Evolutionary conservation across 1,140 invertebrate genomes (phyloP).

Genomic region (Diorhabda carinulata): DNA sequence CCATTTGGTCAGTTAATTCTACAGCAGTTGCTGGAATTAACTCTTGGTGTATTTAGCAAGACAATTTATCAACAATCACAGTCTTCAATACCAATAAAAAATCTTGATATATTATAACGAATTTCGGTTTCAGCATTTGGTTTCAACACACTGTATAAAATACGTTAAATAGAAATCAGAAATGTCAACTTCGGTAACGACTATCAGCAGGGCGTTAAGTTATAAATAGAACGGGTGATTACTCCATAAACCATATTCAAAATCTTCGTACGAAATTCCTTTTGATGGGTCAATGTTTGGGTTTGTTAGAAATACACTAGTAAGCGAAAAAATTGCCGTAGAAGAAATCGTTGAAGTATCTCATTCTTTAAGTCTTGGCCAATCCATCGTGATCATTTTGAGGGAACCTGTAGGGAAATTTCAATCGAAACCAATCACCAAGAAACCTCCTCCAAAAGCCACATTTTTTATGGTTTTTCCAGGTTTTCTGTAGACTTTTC

Average conservation of each 20-base stretch:
- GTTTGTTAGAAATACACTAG: neutral
- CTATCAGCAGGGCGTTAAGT: neutral
- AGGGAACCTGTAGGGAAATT: neutral
- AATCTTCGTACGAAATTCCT: neutral
- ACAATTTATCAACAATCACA: no score
- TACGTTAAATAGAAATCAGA: neutral
- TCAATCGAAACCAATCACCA: neutral
- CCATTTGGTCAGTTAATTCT: no score
- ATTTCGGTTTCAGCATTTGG: neutral
- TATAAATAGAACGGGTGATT: neutral
- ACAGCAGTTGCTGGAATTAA: no score
- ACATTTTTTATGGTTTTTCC: no score
- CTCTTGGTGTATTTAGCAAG: no score
- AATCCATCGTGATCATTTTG: no score
- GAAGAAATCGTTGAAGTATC: neutral
- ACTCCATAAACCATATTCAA: neutral
- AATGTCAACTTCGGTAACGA: neutral
- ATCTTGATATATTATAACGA: neutral
- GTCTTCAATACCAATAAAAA: neutral
- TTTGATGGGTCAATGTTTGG: neutral
- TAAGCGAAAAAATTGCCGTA: neutral
- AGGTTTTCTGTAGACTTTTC: no score
- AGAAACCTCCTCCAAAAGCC: no score
- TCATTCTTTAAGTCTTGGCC: no score
- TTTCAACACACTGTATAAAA: neutral